A percentile compares a stretch with the other conserved stretches of the same genome.
Evolutionary conservation across 2,113 vertebrate species (phyloP).

Genomic region (Euleptes europaea): DNA sequence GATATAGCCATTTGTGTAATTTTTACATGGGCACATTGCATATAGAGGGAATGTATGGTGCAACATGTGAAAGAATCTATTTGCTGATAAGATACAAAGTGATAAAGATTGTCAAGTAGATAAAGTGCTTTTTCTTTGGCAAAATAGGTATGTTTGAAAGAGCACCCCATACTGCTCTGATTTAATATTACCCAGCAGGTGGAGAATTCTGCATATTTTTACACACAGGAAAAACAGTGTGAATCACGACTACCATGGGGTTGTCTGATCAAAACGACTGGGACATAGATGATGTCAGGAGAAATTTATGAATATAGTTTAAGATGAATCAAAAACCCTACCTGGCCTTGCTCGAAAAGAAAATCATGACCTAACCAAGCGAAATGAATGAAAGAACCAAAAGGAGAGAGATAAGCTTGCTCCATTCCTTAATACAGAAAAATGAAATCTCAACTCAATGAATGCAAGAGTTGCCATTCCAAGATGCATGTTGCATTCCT

Average conservation of each 20-base stretch:
- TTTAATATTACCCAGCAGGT: neutral
- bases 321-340: neutral
- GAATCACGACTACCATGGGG: slow-evolving; percentile 4
- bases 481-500: neutral
- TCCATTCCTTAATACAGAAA: neutral
- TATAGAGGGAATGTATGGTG: slow-evolving; percentile 3
- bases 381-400: rapidly evolving
- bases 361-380: neutral
- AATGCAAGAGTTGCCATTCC: neutral
- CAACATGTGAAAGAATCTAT: neutral
- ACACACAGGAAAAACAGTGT: neutral
- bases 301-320: slow-evolving; percentile 24
- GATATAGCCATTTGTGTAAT: slow-evolving; percentile 24
- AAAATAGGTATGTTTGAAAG: slow-evolving; percentile 39
- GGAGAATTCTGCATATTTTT: neutral
- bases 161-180: neutral
- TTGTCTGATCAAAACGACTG: slow-evolving; percentile 15
- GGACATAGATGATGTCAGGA: neutral
- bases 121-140: neutral
- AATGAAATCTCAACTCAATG: neutral
- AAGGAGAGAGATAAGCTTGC: neutral
- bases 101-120: slow-evolving; percentile 7
- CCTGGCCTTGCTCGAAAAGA: neutral
- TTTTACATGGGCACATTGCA: neutral
- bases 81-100: slow-evolving; percentile 15